Evolutionary conservation across 2,113 vertebrate species (phyloP).

Genomic region (Rhinolophus ferrumequinum): DNA sequence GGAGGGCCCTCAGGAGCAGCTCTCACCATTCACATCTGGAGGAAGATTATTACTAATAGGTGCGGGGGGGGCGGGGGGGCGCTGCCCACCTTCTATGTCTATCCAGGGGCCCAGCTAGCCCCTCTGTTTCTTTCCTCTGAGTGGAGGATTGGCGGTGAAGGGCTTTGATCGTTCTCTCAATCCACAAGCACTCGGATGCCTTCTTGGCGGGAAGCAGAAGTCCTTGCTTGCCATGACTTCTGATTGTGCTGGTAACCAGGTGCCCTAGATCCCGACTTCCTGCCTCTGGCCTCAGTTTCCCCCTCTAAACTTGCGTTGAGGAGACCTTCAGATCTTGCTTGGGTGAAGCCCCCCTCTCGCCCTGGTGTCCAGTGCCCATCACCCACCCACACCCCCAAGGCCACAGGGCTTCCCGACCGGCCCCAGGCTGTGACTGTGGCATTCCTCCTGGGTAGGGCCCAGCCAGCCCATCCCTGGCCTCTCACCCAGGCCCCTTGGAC

Average conservation of each 20-base stretch:
- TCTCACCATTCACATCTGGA: no score
- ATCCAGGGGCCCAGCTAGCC: no score
- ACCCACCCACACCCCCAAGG: neutral
- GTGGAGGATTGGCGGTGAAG: no score
- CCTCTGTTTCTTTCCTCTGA: neutral
- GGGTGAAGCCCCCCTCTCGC: neutral
- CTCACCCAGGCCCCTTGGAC: neutral
- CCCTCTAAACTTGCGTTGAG: neutral
- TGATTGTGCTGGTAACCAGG: neutral
- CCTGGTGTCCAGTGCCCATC: neutral
- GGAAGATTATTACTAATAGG: neutral
- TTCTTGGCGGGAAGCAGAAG: neutral
- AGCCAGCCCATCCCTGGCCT: neutral
- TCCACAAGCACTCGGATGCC: neutral
- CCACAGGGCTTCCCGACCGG: neutral
- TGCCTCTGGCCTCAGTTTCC: neutral
- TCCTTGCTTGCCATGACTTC: neutral
- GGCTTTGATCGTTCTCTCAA: neutral
- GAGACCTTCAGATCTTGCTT: neutral
- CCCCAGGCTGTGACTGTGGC: neutral
- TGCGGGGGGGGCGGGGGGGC: neutral
- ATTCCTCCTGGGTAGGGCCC: neutral
- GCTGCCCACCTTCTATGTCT: neutral
- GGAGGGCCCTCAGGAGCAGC: neutral
- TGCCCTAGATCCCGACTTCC: neutral